Base-by-base conservation (phyloP, 2,113 vertebrate species). In the Triplophysa siluroides region DNA sequence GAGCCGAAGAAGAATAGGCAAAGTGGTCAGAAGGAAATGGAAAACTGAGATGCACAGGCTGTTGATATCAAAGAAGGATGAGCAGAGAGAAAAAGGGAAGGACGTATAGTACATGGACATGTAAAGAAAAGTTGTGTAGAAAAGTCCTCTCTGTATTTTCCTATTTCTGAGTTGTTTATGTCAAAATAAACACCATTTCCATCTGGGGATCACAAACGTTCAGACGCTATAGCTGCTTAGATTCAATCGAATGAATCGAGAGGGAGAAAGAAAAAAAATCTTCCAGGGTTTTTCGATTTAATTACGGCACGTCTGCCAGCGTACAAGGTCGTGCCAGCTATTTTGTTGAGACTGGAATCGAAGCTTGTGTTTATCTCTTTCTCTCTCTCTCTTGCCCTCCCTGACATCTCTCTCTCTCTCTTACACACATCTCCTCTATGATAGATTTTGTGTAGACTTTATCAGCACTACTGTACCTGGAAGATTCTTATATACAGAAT, bases 271-370 rank as follows among this genome's bases (percentile, higher is more conserved):
- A 76, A 74, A 78, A 80, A 54, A 72, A 33, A 64, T 82, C 75
- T 75, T 76, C 62, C 24, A 19, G 3, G 56, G 4, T 50, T 50
- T 52, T 16, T 52, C 50, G 8, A 8, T 87, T 83, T 85, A 82
- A 86, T 80, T 82, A 83, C 77, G 76, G 21, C 66, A 67, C 62
- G 81, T 50, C 60, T 86, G 88, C 87, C 86, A 90, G 52, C 19
- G 1, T 83, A 72, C 43, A 24, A 5, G 13, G 80, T 68, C 60
- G 54, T 61, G 85, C 86, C 83, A 88, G 87, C 83, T 86, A 88
- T 85, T 88, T 88, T 86, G 83, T 88, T 87, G 84, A 85, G 83
- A 83, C 87, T 89, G 87, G 87, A 91, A 85, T 84, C 56, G 82
- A 83, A 88, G 78, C 81, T 82, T 77, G 81, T 89, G 88, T 87